Base-by-base conservation (phyloP, 2,113 vertebrate genomes). In the Myxocyprinus asiaticus region DNA sequence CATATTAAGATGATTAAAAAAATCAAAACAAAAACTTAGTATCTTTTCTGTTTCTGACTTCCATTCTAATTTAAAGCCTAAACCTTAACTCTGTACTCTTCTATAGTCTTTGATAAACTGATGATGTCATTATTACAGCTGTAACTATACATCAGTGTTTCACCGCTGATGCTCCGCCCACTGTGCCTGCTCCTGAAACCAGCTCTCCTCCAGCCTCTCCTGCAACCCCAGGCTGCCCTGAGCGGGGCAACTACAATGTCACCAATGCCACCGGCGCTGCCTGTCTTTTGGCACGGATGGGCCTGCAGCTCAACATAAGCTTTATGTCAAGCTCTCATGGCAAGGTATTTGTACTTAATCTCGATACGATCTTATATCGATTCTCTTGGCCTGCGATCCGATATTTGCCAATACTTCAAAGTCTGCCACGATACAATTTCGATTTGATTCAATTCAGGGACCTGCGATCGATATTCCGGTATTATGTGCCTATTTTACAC, bases 241-340 rank as follows among this genome's bases (percentile, higher is more conserved):
- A 80, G 0, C 89, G 84, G 65, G 89, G 89, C 48, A 86, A 43
- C 80, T 99, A 97, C 87, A 91, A 82, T 0, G 88, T 98, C 80
- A 92, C 66, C 4, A 89, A 75, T 43, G 11, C 51, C 33, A 94
- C 92, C 0, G 94, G 93, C 67, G 94, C 93, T 0, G 11, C 44
- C 53, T 98, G 97, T 87, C 83, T 99, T 6, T 89, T 96, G 89
- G 96, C 95, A 44, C 88, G 43, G 45, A 95, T 98, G 95, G 97
- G 93, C 9, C 86, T 99, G 64, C 96, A 98, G 88, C 90, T 98
- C 83, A 98, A 97, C 82, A 12, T 98, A 87, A 94, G 92, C 81
- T 96, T 93, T 73, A 47, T 0, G 78, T 91, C 90, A 6, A 43
- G 67, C 63, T 85, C 87, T 17, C 4, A 68, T 89, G 82, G 86